These are phyloP conservation scores for Mus minutoides DNA, from an alignment of 2,797 vertebrate species.

Conservation along the genomic window DNA sequence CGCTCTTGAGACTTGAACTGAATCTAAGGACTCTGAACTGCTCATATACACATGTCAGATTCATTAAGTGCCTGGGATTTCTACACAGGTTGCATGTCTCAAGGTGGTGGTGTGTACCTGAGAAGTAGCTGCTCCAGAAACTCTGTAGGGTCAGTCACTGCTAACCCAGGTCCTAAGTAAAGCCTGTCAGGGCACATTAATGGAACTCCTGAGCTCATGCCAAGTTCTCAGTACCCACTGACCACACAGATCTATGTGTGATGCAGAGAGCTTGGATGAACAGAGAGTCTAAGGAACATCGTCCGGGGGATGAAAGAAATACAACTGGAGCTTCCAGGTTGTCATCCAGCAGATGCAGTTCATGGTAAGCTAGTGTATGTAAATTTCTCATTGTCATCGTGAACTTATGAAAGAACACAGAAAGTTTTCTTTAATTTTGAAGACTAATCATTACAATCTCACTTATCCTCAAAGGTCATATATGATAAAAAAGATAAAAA, in stretches of 20 bases:
- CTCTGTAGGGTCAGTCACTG: no score
- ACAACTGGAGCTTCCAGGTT: not conserved
- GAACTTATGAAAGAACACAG: not conserved
- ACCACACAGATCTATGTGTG: not conserved
- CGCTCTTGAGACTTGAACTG: not conserved
- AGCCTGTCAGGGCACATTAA: fast-evolving
- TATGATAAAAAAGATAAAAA: not conserved
- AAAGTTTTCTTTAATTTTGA: not conserved
- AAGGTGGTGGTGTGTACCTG: not conserved
- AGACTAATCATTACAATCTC: not conserved
- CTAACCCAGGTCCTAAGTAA: not conserved
- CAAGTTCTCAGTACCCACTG: not conserved
- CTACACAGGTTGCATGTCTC: not conserved
- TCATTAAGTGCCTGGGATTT: not conserved
- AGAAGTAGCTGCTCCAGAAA: not conserved
- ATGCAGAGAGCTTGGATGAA: not conserved
- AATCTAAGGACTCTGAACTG: not conserved
- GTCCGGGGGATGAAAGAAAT: not conserved
- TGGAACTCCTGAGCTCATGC: not conserved
- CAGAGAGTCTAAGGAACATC: not conserved
- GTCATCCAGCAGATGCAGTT: not conserved
- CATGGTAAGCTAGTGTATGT: not conserved
- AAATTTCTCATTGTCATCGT: not conserved
- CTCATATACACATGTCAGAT: not conserved
- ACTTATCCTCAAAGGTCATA: slow-evolving; percentile 22